Conservation (phyloP, 2,888 invertebrate genomes). For the Hyposoter didymator region DNA sequence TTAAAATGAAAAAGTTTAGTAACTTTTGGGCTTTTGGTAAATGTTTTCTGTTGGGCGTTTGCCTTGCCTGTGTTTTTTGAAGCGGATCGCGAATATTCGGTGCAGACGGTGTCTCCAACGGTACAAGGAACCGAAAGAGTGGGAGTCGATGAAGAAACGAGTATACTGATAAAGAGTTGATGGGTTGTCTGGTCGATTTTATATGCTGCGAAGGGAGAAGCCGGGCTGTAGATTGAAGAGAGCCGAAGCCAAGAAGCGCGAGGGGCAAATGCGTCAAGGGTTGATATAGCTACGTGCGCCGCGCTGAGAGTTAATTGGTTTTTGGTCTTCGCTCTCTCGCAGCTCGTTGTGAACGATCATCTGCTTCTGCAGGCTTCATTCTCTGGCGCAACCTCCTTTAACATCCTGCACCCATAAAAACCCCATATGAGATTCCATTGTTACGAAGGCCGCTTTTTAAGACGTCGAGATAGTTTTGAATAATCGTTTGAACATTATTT, state of each 20-base stretch:
- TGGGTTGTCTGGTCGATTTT: conserved; percentile 42
- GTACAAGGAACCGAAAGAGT: conserved; percentile 6
- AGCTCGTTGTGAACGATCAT: not conserved
- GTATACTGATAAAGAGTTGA: conserved; percentile 47
- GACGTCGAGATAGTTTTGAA: not conserved
- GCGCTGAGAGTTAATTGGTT: conserved; percentile 41
- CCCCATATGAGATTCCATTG: not conserved
- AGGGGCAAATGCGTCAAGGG: conserved; percentile 3
- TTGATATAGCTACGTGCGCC: conserved; percentile 33
- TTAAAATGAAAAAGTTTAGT: not conserved
- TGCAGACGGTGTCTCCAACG: not conserved
- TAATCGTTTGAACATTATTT: not conserved
- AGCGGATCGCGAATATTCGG: conserved; percentile 4
- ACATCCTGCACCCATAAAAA: not conserved
- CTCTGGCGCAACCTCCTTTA: not conserved
- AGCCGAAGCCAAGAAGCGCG: conserved; percentile 16
- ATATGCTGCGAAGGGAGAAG: conserved; percentile 11
- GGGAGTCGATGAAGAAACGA: conserved; percentile 9
- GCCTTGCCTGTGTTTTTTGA: not conserved
- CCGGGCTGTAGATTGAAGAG: not conserved
- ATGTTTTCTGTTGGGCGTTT: not conserved
- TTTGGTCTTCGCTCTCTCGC: conserved; percentile 9
- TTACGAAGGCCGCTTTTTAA: not conserved
- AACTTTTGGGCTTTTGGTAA: not conserved
- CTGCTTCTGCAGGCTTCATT: not conserved